Conservation (phyloP, 2,888 invertebrate genomes). For the Penaeus monodon region DNA sequence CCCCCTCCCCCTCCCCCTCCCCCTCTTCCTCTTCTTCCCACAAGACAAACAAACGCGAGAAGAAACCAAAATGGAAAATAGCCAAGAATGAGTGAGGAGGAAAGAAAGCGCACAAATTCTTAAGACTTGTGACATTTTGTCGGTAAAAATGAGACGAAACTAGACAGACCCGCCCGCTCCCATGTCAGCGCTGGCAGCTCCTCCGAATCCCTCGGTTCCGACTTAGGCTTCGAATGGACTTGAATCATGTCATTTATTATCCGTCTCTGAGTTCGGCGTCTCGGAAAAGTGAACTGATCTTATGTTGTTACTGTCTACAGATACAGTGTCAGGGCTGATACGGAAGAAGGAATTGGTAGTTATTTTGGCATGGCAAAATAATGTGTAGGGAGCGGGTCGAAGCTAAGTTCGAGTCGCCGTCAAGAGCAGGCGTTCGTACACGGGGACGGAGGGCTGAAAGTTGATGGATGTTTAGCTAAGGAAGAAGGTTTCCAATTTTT, state of each 20-base stretch:
- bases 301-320: no score
- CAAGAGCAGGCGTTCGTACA: neutral
- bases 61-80: neutral
- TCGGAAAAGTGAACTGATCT: no score
- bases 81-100: conserved; percentile 42
- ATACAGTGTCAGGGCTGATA: no score
- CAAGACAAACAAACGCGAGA: no score
- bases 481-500: conserved; percentile 39
- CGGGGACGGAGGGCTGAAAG: conserved; percentile 36
- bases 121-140: conserved; percentile 59
- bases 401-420: neutral
- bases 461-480: conserved; percentile 55
- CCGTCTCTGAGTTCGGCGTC: no score
- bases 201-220: neutral
- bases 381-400: no score
- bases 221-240: no score
- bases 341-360: no score
- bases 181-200: conserved; percentile 41
- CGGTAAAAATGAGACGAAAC: conserved; percentile 57
- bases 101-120: conserved; percentile 55
- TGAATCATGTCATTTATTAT: no score
- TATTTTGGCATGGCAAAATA: no score
- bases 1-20: no score
- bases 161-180: conserved; percentile 46
- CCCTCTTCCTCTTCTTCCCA: no score